A percentile compares a stretch with the other conserved stretches of the same genome.
These are phyloP conservation scores for Saxidomus purpurata DNA, from an alignment of 1,140 invertebrate genomes.

Conservation along the genomic window DNA sequence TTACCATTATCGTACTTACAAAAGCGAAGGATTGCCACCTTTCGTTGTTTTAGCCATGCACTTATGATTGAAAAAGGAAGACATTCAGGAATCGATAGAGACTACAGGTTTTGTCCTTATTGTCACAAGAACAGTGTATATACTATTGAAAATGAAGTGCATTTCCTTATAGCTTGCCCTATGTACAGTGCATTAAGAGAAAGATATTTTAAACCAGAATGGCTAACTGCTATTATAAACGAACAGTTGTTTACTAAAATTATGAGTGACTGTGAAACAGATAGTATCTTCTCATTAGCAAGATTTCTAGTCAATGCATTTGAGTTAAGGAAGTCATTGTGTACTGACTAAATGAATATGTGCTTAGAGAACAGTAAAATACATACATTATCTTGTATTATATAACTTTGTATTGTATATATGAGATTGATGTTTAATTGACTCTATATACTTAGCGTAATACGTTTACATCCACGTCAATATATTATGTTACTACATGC, in stretches of 20 bases:
- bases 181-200: not conserved
- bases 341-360: not conserved
- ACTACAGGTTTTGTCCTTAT: not conserved
- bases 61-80: conserved; percentile 39
- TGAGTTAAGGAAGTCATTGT: not conserved
- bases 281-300: not conserved
- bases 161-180: conserved; percentile 11
- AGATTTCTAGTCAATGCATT: not conserved
- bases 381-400: too few relatives aligned
- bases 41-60: conserved; percentile 8
- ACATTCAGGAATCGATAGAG: not conserved
- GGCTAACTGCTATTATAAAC: not conserved
- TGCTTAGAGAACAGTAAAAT: too few relatives aligned
- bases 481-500: too few relatives aligned
- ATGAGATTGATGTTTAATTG: too few relatives aligned
- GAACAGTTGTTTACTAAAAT: not conserved
- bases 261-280: not conserved
- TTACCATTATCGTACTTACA: not conserved
- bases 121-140: not conserved
- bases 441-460: too few relatives aligned
- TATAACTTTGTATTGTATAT: too few relatives aligned
- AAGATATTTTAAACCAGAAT: not conserved
- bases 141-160: not conserved
- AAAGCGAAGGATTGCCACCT: not conserved
- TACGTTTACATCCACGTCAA: too few relatives aligned